Evolutionary conservation across 2,888 invertebrate species (phyloP), one percentile per base, ranked within the genome.

Genomic region (Cantharis rustica): DNA sequence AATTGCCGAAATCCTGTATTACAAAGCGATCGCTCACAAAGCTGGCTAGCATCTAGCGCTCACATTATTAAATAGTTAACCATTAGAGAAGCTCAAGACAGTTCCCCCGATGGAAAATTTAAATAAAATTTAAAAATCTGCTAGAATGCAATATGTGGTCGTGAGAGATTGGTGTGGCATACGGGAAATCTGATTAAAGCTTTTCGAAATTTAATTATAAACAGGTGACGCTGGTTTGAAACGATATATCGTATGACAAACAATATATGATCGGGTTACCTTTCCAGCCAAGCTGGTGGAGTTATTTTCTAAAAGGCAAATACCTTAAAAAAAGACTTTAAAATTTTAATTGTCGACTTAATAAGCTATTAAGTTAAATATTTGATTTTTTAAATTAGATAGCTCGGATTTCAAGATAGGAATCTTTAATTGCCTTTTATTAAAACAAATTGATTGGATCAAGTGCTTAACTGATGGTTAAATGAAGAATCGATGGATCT

Each of bases 391-490:
- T 23, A 20, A 66, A 66, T 66, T 66, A 66, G 64, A 66, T 23
- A 20, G 23, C 20, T 66, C 73, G 71, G 71, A 73, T 76, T 69
- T 77, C 75, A 26, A 69, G 72, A 77, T 75, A 16, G 16, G 71
- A 75, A 75, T 73, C 71, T 73, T 75, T 77, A 77, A 77, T 77
- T 77, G 72, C 73, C 77, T 66, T 74, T 75, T 75, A 75, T 74
- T 75, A 74, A 71, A 75, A 63, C 62, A 71, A 77, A 77, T 77
- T 71, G 77, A 77, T 72, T 66, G 77, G 64, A 72, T 71, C 61
- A 71, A 75, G 69, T 77, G 68, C 73, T 74, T 77, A 71, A 69
- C 72, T 69, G 69, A 72, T 71, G 76, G 62, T 69, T 61, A 71
- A 76, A 73, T 62, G 69, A 26, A 16, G 31, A 74, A 71, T 61